Conservation (phyloP, 2,113 vertebrate species). For the Chionis minor region DNA sequence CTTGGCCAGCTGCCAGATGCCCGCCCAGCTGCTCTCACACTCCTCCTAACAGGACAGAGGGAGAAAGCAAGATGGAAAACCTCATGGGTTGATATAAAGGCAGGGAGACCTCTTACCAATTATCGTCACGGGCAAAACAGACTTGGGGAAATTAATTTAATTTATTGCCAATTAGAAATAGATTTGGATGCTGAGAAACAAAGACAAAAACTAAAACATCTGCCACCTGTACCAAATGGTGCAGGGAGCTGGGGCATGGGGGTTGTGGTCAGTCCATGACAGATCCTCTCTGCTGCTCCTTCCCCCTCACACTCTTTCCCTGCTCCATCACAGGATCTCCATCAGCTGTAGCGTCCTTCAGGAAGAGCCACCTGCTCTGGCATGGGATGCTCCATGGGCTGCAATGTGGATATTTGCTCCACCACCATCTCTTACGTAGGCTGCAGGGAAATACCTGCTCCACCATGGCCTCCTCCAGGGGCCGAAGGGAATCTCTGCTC, state of each 20-base stretch:
- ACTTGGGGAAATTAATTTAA: background rate
- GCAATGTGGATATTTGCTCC: background rate
- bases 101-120: background rate
- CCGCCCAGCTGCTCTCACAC: background rate
- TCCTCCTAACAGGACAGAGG: background rate
- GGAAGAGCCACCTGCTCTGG: background rate
- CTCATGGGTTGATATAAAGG: rapidly evolving
- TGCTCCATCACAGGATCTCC: background rate
- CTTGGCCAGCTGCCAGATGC: background rate
- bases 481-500: background rate
- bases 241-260: background rate
- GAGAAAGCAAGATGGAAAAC: background rate
- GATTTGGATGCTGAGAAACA: background rate
- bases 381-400: rapidly evolving
- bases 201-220: background rate
- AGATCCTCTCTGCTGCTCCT: background rate
- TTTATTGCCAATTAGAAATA: background rate
- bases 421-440: background rate
- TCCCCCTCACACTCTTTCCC: background rate
- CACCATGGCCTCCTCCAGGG: background rate
- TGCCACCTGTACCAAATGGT: rapidly evolving
- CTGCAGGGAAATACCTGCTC: background rate
- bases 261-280: background rate
- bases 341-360: background rate
- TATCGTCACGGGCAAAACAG: background rate